phyloP scores from a whole-genome alignment of 2,797 vertebrate genomes.

The Epinephelus coioides region DNA sequence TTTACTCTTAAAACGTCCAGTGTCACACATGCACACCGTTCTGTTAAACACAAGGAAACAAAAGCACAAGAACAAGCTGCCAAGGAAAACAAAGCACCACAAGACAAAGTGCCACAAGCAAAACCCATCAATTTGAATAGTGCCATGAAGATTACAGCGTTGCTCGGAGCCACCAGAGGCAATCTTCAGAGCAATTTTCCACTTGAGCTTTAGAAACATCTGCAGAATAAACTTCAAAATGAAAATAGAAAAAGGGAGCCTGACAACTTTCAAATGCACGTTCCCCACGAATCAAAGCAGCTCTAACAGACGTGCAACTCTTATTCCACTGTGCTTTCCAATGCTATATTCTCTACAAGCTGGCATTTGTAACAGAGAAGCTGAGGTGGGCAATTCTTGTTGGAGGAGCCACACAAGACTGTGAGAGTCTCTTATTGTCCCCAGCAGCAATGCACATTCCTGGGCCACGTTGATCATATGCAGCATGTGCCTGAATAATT shows the following conservation, averaged over 20 bases:
- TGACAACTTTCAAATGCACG: not conserved
- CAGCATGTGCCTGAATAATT: slow-evolving; percentile 81
- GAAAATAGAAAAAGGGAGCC: not conserved
- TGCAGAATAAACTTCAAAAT: slow-evolving; percentile 5
- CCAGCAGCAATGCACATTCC: slow-evolving; percentile 56
- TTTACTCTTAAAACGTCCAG: slow-evolving; percentile 56
- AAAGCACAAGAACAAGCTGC: slow-evolving; percentile 4
- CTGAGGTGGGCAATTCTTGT: slow-evolving; percentile 22
- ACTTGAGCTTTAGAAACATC: not conserved
- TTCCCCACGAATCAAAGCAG: slow-evolving; percentile 1
- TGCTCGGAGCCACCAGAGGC: slow-evolving; percentile 7
- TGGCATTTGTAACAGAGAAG: slow-evolving; percentile 19
- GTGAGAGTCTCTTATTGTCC: slow-evolving; percentile 51
- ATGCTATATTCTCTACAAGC: slow-evolving; percentile 2
- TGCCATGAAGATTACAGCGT: slow-evolving; percentile 20
- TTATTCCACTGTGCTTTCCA: slow-evolving; percentile 6
- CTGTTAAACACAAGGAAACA: slow-evolving; percentile 4
- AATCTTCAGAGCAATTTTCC: not conserved
- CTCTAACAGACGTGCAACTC: not conserved
- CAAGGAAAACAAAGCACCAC: not conserved
- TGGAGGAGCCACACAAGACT: slow-evolving; percentile 8
- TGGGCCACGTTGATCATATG: slow-evolving; percentile 64
- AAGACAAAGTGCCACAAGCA: slow-evolving; percentile 17
- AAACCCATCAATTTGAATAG: slow-evolving; percentile 9
- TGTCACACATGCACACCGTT: slow-evolving; percentile 33